phyloP scores from a whole-genome alignment of 1,140 invertebrate species.

The Potamilus streckersoni region DNA sequence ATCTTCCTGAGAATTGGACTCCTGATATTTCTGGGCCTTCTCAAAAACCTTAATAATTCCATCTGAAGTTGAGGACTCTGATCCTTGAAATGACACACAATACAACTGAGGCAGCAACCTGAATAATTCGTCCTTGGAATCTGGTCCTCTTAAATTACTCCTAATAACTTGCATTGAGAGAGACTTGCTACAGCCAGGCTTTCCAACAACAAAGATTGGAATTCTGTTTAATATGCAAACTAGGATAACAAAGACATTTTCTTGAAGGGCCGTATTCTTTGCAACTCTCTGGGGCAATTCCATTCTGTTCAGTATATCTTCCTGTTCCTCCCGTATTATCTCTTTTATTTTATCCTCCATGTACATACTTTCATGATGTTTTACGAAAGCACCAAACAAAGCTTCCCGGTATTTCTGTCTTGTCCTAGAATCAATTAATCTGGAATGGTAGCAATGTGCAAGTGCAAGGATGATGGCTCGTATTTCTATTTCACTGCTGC shows the following conservation, averaged over 20 bases:
- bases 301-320: constrained; percentile 15
- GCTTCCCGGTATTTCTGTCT: constrained; percentile 29
- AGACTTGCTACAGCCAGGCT: not conserved
- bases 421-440: constrained; percentile 23
- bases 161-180: no score
- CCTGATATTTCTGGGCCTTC: constrained; percentile 38
- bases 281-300: constrained; percentile 17
- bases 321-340: constrained; percentile 17
- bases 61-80: no score
- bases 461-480: constrained; percentile 39
- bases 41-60: no score
- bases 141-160: no score
- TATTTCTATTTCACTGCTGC: constrained; percentile 15
- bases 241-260: constrained; percentile 56
- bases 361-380: not conserved
- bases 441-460: constrained; percentile 43
- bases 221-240: constrained; percentile 49
- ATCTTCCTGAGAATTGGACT: constrained; percentile 41
- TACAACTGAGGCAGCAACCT: no score
- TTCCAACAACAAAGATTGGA: constrained; percentile 50
- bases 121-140: no score
- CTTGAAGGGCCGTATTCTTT: constrained; percentile 45
- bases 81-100: no score
- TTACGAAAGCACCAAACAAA: not conserved
- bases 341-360: not conserved